Evolutionary conservation across 2,113 vertebrate genomes (phyloP), one percentile per base, ranked within the genome.

Genomic region (Carassius auratus): DNA sequence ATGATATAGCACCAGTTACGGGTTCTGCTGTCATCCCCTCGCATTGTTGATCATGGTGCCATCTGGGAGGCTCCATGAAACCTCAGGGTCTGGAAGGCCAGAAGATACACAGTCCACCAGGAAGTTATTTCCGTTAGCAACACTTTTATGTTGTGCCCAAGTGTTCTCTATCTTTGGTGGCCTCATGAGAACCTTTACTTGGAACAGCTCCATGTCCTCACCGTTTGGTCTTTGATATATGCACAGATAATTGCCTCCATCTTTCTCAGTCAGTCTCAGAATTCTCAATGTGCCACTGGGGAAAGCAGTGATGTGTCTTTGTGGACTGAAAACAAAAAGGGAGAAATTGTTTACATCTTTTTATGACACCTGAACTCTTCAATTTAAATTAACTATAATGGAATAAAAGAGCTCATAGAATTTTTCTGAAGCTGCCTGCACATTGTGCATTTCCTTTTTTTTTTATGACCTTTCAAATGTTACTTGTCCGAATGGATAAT

Each of bases 61-160:
- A 90, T 95, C 95, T 26, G 95, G 95, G 6, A 95, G 93, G 86
- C 93, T 93, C 95, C 95, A 96, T 73, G 92, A 94, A 66, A 96
- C 93, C 2, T 95, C 93, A 52, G 95, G 95, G 84, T 95, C 90
- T 8, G 95, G 95, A 23, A 95, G 92, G 55, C 94, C 95, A 12
- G 94, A 93, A 71, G 93, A 93, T 61, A 95, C 92, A 91, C 95
- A 96, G 85, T 96, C 95, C 45, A 96, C 94, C 90, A 93, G 92
- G 86, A 96, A 94, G 86, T 93, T 93, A 52, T 94, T 93, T 88
- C 95, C 95, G 74, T 93, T 92, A 23, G 90, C 88, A 61, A 94
- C 90, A 61, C 84, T 93, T 66, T 91, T 90, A 84, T 94, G 91
- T 61, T 89, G 84, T 21, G 91, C 91, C 57, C 89, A 90, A 69